Base-by-base conservation (phyloP, 2,888 invertebrate species). In the Meganola albula region DNA sequence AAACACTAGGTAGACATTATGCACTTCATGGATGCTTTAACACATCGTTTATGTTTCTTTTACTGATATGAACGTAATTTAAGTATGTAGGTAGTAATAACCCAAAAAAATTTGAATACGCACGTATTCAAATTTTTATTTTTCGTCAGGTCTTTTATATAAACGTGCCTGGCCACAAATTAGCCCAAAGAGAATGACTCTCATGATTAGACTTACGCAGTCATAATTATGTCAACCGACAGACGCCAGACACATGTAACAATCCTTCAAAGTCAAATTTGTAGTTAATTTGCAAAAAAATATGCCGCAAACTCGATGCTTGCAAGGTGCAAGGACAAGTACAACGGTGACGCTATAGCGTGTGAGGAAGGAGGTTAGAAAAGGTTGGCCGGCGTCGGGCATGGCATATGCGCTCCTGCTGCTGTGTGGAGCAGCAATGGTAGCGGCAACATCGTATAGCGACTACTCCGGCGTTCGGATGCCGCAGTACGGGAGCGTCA, bases 201-300 rank as follows among this genome's bases (percentile, higher is more conserved):
- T n/a, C n/a, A n/a, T n/a, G n/a, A n/a, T n/a, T n/a, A n/a, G n/a
- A n/a, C n/a, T n/a, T n/a, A n/a, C n/a, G n/a, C n/a, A n/a, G n/a
- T n/a, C n/a, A n/a, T n/a, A n/a, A n/a, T n/a, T n/a, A 45, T 40
- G 43, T 44, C 48, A 46, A 27, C 27, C 34, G 33, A 38, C 30
- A 40, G 37, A 35, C 40, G 43, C 34, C 28, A 40, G 36, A 37
- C 40, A 42, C 33, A 44, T 26, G 46, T 13, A 31, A 34, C 40
- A 40, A 43, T 49, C 35, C 35, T 47, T 56, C 47, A 58, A 60
- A 68, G 76, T 75, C 79, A 82, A 82, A 82, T 77, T 80, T 58
- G 40, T 62, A 75, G 80, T 82, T 63, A 51, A 59, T 51, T 56
- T 57, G 48, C 41, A 48, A 57, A 66, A n/a, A n/a, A 72, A 60